Evolutionary conservation across 2,797 vertebrate species (phyloP).

Genomic region (Cyprinella venusta): DNA sequence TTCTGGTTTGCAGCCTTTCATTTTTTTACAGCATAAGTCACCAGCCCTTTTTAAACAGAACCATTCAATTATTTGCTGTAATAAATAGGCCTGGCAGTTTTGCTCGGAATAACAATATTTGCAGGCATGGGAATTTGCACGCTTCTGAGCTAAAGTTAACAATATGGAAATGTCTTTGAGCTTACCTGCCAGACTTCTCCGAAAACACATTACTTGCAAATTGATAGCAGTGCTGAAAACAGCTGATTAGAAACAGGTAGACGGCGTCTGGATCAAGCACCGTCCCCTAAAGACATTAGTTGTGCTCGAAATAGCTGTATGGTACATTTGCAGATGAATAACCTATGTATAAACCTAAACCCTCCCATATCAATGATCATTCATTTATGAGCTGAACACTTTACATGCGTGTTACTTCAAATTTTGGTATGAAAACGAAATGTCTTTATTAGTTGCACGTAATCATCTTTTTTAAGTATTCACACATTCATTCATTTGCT

Average conservation of each 20-base stretch:
- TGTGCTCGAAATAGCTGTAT: constrained; percentile 45
- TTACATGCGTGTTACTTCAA: constrained; percentile 26
- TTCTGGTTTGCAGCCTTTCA: constrained; percentile 23
- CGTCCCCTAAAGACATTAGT: constrained; percentile 42
- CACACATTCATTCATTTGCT: background rate
- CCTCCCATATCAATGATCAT: constrained; percentile 37
- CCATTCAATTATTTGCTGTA: constrained; percentile 47
- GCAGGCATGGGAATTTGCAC: constrained; percentile 43
- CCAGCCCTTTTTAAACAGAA: constrained; percentile 37
- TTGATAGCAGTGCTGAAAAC: constrained; percentile 51
- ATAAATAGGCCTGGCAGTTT: constrained; percentile 43
- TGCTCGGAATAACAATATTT: constrained; percentile 45
- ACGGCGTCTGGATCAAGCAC: constrained; percentile 38
- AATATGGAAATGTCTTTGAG: constrained; percentile 50
- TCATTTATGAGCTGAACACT: constrained; percentile 29
- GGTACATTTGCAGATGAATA: constrained; percentile 49
- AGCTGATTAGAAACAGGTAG: constrained; percentile 47
- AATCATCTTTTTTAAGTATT: background rate
- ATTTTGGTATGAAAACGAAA: constrained; percentile 4
- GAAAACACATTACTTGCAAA: constrained; percentile 42
- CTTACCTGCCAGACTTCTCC: constrained; percentile 47
- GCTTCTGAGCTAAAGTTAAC: constrained; percentile 46
- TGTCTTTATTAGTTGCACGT: background rate
- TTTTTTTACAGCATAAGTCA: constrained; percentile 46
- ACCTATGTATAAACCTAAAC: constrained; percentile 38